A percentile compares a stretch with the other conserved stretches of the same genome.
Evolutionary conservation across 2,113 vertebrate species (phyloP).

Genomic region (Pluvianellus socialis): DNA sequence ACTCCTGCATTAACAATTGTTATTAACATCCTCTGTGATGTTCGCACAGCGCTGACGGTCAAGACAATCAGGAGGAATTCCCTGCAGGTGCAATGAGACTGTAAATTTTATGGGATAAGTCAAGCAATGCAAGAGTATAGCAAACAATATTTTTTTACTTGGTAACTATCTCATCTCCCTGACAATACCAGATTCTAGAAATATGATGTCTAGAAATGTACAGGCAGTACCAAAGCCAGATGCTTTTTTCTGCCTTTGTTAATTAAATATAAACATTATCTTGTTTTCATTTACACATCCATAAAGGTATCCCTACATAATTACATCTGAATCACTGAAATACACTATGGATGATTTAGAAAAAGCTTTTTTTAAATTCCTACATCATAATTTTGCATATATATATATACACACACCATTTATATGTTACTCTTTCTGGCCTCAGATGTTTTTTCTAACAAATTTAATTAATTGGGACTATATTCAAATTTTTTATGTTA

Average conservation of each 20-base stretch:
- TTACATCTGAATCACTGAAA: not conserved
- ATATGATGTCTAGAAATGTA: not conserved
- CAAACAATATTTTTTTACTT: not conserved
- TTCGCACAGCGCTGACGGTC: not conserved
- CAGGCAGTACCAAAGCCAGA: not conserved
- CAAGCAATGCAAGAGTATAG: not conserved
- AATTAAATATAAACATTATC: not conserved
- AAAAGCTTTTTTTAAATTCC: not conserved
- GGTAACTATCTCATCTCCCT: not conserved
- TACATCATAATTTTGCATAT: not conserved
- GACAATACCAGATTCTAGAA: not conserved
- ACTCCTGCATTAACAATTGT: not conserved
- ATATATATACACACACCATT: not conserved
- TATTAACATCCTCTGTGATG: not conserved
- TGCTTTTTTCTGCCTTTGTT: not conserved
- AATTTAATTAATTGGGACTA: not conserved
- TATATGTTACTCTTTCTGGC: not conserved
- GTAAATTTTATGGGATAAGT: not conserved
- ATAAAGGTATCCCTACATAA: not conserved
- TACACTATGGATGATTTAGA: not conserved
- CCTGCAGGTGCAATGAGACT: not conserved
- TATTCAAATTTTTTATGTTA: not conserved
- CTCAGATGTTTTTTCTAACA: not conserved
- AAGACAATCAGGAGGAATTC: constrained; percentile 26
- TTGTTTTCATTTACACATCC: not conserved